A percentile compares a stretch with the other conserved stretches of the same genome.
phyloP scores from a whole-genome alignment of 2,113 vertebrate genomes.

The Colaptes auratus region DNA sequence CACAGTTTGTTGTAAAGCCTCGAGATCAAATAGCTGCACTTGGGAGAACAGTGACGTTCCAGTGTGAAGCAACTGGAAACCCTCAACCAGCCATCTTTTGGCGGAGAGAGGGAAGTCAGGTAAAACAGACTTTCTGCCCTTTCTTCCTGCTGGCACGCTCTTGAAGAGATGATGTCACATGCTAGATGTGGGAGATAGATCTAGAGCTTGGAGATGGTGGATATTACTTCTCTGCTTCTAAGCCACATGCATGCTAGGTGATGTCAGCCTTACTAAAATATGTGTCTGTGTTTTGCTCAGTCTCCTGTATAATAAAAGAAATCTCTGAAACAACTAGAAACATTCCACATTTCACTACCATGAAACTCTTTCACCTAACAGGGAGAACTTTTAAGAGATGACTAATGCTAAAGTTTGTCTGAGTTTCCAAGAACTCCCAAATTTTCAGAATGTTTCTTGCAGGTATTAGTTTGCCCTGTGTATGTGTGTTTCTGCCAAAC shows the following conservation, averaged over 20 bases:
- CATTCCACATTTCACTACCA: not conserved
- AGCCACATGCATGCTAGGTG: not conserved
- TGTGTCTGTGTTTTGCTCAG: not conserved
- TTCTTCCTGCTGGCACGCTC: not conserved
- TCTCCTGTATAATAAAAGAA: not conserved
- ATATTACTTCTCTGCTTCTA: not conserved
- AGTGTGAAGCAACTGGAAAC: constrained; percentile 96
- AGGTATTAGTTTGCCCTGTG: not conserved
- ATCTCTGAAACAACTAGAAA: not conserved
- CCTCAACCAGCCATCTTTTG: constrained; percentile 99
- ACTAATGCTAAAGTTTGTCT: not conserved
- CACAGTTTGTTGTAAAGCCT: constrained; percentile 93
- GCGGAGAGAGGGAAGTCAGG: constrained; percentile 97
- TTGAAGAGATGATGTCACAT: not conserved
- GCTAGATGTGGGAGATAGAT: not conserved
- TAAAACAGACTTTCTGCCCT: constrained; percentile 62
- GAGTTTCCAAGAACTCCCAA: not conserved
- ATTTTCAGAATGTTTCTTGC: not conserved
- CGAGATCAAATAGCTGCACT: constrained; percentile 95
- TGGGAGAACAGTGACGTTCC: constrained; percentile 95
- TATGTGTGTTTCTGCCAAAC: not conserved
- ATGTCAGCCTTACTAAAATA: not conserved
- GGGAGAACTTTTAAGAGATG: not conserved
- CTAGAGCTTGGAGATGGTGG: not conserved
- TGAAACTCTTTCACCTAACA: not conserved